A percentile compares a stretch with the other conserved stretches of the same genome.
Conservation (phyloP, 2,113 vertebrate species). For the Gopherus flavomarginatus region DNA sequence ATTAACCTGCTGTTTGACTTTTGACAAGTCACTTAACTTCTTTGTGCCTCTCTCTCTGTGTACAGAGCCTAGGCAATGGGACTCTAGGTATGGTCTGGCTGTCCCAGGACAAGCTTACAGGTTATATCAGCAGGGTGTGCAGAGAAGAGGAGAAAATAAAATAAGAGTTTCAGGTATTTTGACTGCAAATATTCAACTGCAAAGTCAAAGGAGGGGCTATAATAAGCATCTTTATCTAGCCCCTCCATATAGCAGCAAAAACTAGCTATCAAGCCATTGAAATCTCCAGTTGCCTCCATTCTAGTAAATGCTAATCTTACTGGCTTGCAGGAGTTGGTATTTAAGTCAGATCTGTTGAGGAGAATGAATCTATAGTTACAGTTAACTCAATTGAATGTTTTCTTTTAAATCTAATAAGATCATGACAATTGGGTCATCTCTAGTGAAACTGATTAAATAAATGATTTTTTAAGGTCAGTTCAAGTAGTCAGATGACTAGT, state of each 20-base stretch:
- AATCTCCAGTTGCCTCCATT: conserved; percentile 32
- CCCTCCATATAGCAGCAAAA: background rate
- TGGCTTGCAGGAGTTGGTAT: background rate
- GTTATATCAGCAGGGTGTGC: background rate
- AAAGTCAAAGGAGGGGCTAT: background rate
- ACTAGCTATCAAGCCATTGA: background rate
- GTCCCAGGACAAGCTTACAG: background rate
- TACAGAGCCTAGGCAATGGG: background rate
- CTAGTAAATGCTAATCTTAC: conserved; percentile 54
- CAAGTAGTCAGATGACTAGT: conserved; percentile 24
- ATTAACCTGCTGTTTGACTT: background rate
- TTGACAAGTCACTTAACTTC: background rate
- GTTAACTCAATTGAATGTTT: background rate
- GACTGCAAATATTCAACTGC: background rate
- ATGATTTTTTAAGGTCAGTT: conserved; percentile 5
- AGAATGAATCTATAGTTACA: background rate
- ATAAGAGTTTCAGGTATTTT: background rate
- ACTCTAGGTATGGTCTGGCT: background rate
- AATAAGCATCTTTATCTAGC: background rate
- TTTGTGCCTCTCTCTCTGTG: background rate
- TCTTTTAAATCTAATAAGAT: background rate
- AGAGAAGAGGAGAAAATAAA: background rate
- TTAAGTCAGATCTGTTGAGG: background rate
- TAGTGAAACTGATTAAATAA: conserved; percentile 11
- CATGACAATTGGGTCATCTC: background rate